Base-by-base conservation (phyloP, 2,113 vertebrate species). In the Carassius carassius region DNA sequence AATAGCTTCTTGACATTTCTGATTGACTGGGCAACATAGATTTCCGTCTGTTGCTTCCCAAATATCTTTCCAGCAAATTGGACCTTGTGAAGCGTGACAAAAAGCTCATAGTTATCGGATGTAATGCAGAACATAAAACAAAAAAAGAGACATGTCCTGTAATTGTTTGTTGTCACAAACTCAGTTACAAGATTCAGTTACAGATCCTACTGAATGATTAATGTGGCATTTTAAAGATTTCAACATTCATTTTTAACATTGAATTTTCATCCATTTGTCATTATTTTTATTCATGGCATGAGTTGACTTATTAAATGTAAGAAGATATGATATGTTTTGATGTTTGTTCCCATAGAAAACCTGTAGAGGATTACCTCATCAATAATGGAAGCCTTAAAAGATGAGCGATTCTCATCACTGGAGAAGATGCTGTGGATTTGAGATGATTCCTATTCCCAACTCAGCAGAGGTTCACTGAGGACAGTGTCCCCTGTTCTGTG, bases 21-120 rank as follows among this genome's bases (percentile, higher is more conserved):
- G 74, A 86, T 72, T 78, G 80, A 83, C 70, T 78, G 54, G 4
- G 32, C 81, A 63, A 73, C 65, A 83, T 69, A 73, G 81, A 78
- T 86, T 86, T 78, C 37, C 19, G 25, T 58, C 65, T 83, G 85
- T 70, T 72, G 74, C 51, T 77, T 86, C 63, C n/a, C 23, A 83
- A 78, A 75, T 86, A 86, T 73, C 85, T 73, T 78, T 83, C 37
- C 73, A 19, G 63, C 63, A 86, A 86, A 86, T 86, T 86, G 74
- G 77, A 78, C 63, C 51, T 82, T 72, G 77, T 78, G 85, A 65
- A 83, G 85, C 75, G 6, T 82, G 65, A 86, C 80, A 86, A 83
- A 69, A 54, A 69, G 72, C 44, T 67, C 7, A 41, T 51, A 86
- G 67, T 74, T 60, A 51, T 86, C 63, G n/a, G 37, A 63, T 81